Evolutionary conservation across 2,797 vertebrate genomes (phyloP).

Genomic region (Antrozous pallidus): DNA sequence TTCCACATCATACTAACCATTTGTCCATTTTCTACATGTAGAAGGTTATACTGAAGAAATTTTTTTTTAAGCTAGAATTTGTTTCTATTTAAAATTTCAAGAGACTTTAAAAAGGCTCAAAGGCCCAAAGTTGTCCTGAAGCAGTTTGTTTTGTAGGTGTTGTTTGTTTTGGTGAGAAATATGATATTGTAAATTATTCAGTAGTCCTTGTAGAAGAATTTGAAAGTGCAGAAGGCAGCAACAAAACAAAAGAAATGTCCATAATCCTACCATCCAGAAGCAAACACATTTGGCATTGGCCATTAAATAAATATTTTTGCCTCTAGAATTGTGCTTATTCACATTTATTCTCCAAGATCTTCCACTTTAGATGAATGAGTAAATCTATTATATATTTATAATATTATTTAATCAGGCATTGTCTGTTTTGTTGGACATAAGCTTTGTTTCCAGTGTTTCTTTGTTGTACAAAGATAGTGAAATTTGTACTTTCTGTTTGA

Average conservation of each 20-base stretch:
- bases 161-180: background rate
- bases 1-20: background rate
- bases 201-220: background rate
- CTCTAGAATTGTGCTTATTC: background rate
- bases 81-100: background rate
- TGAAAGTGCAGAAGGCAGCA: background rate
- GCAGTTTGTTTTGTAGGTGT: background rate
- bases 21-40: background rate
- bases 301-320: background rate
- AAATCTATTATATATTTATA: background rate
- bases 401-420: background rate
- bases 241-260: background rate
- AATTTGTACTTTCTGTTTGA: slow-evolving; percentile 1
- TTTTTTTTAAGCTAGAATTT: background rate
- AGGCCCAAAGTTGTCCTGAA: background rate
- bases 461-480: background rate
- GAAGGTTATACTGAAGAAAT: background rate
- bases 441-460: background rate
- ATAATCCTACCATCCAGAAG: background rate
- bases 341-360: background rate
- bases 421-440: background rate
- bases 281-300: background rate
- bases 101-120: background rate
- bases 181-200: background rate
- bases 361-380: background rate